These are phyloP conservation scores for Artemisiospiza belli DNA, from an alignment of 2,113 vertebrate species.

Conservation along the genomic window DNA sequence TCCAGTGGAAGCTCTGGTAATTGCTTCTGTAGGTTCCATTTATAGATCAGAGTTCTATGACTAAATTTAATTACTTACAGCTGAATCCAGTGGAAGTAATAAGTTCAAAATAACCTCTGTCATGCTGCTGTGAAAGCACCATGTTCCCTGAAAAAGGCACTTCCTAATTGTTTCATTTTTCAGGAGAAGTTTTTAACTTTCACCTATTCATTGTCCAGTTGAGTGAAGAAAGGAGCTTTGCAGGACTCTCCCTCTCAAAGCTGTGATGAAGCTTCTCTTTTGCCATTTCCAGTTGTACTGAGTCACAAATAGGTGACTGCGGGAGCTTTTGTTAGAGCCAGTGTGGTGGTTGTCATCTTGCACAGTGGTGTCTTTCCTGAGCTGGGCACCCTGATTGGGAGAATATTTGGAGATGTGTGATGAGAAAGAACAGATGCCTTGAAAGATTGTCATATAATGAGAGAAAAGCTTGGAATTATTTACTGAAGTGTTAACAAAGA, in stretches of 20 bases:
- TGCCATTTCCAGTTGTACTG: neutral
- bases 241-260: neutral
- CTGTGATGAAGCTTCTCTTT: neutral
- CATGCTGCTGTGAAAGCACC: slow-evolving; percentile 16
- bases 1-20: slow-evolving; percentile 75
- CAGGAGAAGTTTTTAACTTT: neutral
- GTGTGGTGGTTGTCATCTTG: neutral
- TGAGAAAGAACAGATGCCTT: neutral
- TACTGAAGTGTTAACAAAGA: neutral
- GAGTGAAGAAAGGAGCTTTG: neutral
- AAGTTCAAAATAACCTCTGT: slow-evolving; percentile 59
- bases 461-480: neutral
- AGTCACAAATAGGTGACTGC: neutral
- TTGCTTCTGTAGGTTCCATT: slow-evolving; percentile 82
- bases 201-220: neutral
- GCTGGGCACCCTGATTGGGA: neutral
- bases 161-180: slow-evolving; percentile 41
- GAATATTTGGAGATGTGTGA: neutral
- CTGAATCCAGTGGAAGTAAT: slow-evolving; percentile 64
- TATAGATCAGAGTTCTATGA: slow-evolving; percentile 73
- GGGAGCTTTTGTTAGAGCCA: neutral
- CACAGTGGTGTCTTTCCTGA: neutral
- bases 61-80: slow-evolving; percentile 75
- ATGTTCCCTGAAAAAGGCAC: neutral
- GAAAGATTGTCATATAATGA: neutral